A percentile compares a stretch with the other conserved stretches of the same genome.
These are phyloP conservation scores for Platysteira castanea DNA, from an alignment of 2,113 vertebrate species.

Conservation along the genomic window DNA sequence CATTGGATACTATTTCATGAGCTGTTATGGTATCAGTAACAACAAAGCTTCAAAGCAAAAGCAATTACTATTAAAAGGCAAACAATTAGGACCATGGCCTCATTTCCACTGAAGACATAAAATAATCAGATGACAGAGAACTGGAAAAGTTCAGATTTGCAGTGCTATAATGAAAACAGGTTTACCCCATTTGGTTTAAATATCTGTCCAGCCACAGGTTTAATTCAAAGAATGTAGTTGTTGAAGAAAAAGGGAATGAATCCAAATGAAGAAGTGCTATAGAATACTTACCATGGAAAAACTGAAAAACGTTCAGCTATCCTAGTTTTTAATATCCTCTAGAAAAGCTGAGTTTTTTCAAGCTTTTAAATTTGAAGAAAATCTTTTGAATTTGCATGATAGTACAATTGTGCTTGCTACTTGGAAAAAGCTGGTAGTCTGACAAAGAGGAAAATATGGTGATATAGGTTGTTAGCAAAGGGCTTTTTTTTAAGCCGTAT, in stretches of 20 bases:
- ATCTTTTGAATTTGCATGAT: not conserved
- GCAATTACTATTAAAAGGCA: not conserved
- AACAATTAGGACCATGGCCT: not conserved
- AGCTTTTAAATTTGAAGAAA: not conserved
- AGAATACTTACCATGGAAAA: not conserved
- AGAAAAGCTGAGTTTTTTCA: not conserved
- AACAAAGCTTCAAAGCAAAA: not conserved
- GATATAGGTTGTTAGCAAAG: not conserved
- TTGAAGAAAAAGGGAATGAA: not conserved
- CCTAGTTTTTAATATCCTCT: not conserved
- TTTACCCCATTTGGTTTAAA: not conserved
- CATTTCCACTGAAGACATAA: not conserved
- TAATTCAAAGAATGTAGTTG: not conserved
- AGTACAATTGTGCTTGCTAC: not conserved
- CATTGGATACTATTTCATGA: not conserved
- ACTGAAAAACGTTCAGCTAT: accelerated
- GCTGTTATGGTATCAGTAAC: not conserved
- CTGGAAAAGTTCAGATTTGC: not conserved
- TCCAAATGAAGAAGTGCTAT: not conserved
- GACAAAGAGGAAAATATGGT: not conserved
- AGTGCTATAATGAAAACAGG: not conserved
- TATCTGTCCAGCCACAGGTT: not conserved
- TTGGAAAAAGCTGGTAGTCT: not conserved
- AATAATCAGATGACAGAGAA: not conserved
- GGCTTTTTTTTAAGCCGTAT: accelerated